Evolutionary conservation across 2,113 vertebrate species (phyloP).

Genomic region (Motacilla tschutschensis): DNA sequence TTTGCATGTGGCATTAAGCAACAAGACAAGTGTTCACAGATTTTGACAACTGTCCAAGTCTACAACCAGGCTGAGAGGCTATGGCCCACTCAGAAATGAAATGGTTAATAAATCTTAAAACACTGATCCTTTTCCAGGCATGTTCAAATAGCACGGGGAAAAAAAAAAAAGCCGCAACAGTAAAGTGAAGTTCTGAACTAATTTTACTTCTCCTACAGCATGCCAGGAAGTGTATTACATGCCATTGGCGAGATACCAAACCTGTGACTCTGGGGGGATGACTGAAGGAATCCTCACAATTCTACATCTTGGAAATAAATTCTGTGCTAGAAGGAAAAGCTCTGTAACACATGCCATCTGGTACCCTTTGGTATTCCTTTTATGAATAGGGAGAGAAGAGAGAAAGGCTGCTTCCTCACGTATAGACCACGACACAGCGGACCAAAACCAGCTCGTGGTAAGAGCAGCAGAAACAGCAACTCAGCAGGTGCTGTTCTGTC

Average conservation of each 20-base stretch:
- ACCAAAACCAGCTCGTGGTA: neutral
- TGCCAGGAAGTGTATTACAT: conserved; percentile 58
- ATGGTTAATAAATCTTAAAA: conserved; percentile 38
- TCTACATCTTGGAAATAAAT: conserved; percentile 57
- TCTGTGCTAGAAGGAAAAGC: conserved; percentile 35
- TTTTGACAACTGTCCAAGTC: neutral
- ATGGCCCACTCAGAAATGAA: neutral
- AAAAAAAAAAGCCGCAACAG: neutral
- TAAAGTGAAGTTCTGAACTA: conserved; percentile 46
- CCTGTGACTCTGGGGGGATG: conserved; percentile 58
- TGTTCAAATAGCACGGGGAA: neutral
- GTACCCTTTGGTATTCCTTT: conserved; percentile 6
- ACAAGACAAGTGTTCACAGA: neutral
- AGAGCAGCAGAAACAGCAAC: neutral
- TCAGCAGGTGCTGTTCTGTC: neutral
- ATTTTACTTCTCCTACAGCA: conserved; percentile 52
- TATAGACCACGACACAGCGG: neutral
- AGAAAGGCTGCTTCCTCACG: neutral
- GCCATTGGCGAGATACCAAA: conserved; percentile 61
- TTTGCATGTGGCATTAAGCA: neutral
- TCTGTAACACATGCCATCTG: conserved; percentile 50
- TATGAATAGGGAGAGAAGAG: neutral
- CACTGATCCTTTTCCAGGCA: neutral
- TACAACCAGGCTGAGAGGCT: neutral
- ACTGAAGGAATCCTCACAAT: conserved; percentile 64